These are phyloP conservation scores for Centroberyx gerrardi DNA, from an alignment of 2,797 vertebrate species.

Conservation along the genomic window DNA sequence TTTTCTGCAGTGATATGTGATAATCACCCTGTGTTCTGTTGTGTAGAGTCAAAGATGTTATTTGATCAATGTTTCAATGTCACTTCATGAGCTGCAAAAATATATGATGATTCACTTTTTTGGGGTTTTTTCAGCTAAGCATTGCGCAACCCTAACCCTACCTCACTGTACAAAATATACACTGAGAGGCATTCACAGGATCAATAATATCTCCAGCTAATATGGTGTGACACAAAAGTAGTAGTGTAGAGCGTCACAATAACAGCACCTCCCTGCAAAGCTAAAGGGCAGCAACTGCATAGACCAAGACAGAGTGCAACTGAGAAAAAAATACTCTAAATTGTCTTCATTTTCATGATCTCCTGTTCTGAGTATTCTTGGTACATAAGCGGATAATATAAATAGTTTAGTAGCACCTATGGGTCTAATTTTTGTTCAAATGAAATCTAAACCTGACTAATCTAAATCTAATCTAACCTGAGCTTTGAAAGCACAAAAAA, in stretches of 20 bases:
- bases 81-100: slow-evolving; percentile 30
- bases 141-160: slow-evolving; percentile 21
- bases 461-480: no score
- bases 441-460: no score
- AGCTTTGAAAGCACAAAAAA: no score
- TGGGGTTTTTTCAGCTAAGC: slow-evolving; percentile 7
- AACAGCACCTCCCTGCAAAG: no score
- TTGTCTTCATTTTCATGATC: no score
- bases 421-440: no score
- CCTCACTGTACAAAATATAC: neutral
- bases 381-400: no score
- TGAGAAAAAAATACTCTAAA: no score
- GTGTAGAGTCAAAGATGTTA: slow-evolving; percentile 24
- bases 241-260: neutral
- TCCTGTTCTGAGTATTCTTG: no score
- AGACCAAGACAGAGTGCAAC: no score
- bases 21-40: slow-evolving; percentile 32
- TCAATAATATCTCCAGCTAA: neutral
- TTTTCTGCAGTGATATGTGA: slow-evolving; percentile 52
- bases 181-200: neutral
- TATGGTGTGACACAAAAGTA: neutral
- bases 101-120: slow-evolving; percentile 14
- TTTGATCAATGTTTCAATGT: slow-evolving; percentile 16
- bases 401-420: no score
- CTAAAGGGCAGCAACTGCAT: no score